These are phyloP conservation scores for Dasypolia templi DNA, from an alignment of 2,888 invertebrate genomes.

Conservation along the genomic window DNA sequence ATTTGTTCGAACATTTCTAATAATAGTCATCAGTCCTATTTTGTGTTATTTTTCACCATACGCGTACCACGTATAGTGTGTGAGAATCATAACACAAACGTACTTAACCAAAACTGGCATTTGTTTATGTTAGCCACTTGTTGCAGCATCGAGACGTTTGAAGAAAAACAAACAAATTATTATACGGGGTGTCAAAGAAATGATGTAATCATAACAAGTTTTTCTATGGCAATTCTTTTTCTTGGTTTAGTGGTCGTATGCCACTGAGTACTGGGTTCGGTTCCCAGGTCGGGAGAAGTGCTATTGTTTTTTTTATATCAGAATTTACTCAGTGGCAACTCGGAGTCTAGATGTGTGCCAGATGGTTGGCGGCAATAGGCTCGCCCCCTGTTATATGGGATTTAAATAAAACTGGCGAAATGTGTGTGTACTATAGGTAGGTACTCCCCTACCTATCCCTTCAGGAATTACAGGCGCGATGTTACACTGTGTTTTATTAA, in stretches of 20 bases:
- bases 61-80: conserved; percentile 21
- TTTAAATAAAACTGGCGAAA: background rate
- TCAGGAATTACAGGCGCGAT: background rate
- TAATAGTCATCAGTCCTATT: no score
- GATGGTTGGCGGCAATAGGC: no score
- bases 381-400: background rate
- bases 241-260: background rate
- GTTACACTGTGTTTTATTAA: background rate
- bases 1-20: no score
- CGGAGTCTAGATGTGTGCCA: background rate
- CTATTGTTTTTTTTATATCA: background rate
- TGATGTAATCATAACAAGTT: conserved; percentile 10
- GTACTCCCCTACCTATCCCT: background rate
- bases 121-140: conserved; percentile 84
- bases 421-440: background rate
- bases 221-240: background rate
- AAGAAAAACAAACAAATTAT: conserved; percentile 77
- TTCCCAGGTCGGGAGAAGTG: background rate
- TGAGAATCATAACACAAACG: conserved; percentile 72
- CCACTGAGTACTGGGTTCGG: background rate
- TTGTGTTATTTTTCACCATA: background rate
- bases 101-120: conserved; percentile 68
- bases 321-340: background rate
- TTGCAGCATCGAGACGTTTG: conserved; percentile 74
- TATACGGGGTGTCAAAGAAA: conserved; percentile 20